Evolutionary conservation across 2,888 invertebrate genomes (phyloP).

Genomic region (Trichopoda pennipes): DNA sequence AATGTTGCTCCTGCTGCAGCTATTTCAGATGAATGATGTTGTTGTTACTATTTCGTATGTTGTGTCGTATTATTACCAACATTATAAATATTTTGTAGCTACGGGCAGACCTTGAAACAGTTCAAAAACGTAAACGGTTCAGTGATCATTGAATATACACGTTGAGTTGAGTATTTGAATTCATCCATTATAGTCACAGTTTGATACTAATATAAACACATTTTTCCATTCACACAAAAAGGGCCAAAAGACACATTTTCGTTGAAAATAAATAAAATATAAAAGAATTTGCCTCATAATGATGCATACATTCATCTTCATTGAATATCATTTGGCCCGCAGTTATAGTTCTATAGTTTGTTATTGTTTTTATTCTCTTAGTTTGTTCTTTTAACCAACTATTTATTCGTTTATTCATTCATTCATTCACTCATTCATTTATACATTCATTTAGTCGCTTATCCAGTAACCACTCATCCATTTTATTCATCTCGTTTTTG

Average conservation of each 20-base stretch:
- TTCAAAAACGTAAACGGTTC: constrained; percentile 81
- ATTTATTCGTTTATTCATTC: constrained; percentile 22
- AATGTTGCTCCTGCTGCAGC: constrained; percentile 27
- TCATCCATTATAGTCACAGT: constrained; percentile 52
- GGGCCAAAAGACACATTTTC: constrained; percentile 43
- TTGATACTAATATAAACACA: constrained; percentile 36
- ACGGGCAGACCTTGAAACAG: constrained; percentile 80
- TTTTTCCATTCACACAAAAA: constrained; percentile 39
- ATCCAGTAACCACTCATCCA: constrained; percentile 64
- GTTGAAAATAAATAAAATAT: no score
- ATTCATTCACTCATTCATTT: constrained; percentile 49
- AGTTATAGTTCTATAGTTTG: constrained; percentile 14
- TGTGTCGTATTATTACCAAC: constrained; percentile 13
- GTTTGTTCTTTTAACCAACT: constrained; percentile 33
- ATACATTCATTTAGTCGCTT: constrained; percentile 56
- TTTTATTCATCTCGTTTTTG: constrained; percentile 53
- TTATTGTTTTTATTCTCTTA: constrained; percentile 9
- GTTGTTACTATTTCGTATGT: constrained; percentile 13
- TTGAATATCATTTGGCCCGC: constrained; percentile 42
- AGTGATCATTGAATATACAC: constrained; percentile 78
- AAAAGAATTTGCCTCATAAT: constrained; percentile 16
- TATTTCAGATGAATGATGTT: constrained; percentile 32
- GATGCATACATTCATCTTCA: constrained; percentile 40
- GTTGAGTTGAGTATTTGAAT: constrained; percentile 72
- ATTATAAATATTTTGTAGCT: constrained; percentile 1